A percentile compares a stretch with the other conserved stretches of the same genome.
These are phyloP conservation scores for Oreortyx pictus DNA, from an alignment of 2,797 vertebrate species.

Conservation along the genomic window DNA sequence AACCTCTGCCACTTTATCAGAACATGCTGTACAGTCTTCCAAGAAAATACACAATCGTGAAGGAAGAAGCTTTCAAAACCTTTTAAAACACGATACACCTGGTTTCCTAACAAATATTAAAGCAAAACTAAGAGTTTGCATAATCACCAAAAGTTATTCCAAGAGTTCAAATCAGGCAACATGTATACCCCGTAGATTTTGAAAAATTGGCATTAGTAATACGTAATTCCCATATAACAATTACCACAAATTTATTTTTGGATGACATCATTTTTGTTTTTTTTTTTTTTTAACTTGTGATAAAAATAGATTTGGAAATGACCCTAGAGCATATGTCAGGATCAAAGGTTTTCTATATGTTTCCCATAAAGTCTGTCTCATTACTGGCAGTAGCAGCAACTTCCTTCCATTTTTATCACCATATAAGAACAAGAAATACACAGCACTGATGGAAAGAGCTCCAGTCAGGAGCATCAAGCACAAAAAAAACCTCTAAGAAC, in stretches of 20 bases:
- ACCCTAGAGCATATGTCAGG: not conserved
- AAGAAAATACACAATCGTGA: not conserved
- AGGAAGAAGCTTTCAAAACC: not conserved
- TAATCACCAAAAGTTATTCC: not conserved
- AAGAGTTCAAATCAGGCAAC: not conserved
- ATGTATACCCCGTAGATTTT: rapidly evolving
- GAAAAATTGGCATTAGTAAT: not conserved
- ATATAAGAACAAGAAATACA: not conserved
- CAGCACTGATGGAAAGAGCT: not conserved
- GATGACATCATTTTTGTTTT: not conserved
- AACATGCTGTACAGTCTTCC: not conserved
- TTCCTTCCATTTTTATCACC: not conserved
- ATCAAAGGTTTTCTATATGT: not conserved
- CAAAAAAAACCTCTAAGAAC: not conserved
- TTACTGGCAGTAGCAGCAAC: not conserved
- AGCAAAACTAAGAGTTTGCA: not conserved
- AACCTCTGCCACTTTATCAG: not conserved
- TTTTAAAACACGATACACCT: not conserved
- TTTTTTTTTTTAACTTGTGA: not conserved
- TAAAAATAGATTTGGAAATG: not conserved
- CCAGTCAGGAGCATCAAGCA: not conserved
- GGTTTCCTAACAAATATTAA: not conserved
- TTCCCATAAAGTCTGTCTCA: not conserved
- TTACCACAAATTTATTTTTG: not conserved
- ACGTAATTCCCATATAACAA: not conserved